Evolutionary conservation across 92 coral and sea anemone species (phyloP), one percentile per base, ranked within the genome.

Genomic region (Heteractis magnifica): DNA sequence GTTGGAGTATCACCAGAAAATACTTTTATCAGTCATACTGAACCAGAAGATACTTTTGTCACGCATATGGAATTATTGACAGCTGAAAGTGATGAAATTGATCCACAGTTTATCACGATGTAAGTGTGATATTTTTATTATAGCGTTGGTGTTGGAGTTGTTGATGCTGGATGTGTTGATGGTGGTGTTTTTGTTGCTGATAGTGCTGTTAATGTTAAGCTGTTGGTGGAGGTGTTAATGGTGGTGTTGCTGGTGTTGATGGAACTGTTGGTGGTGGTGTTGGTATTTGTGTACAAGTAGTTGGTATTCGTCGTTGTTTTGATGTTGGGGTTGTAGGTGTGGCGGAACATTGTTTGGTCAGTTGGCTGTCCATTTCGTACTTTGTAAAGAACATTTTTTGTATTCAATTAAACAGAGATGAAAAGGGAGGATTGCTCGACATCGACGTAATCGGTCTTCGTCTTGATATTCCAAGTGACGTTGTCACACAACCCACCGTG

Each of bases 291-390:
- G 55, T 60, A 5, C 58, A 76, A 10, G 83, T 86, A n/a, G n/a
- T n/a, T n/a, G n/a, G n/a, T n/a, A n/a, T n/a, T n/a, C n/a, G n/a
- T n/a, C n/a, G n/a, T n/a, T n/a, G n/a, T n/a, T n/a, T n/a, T n/a
- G n/a, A n/a, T n/a, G n/a, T n/a, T n/a, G n/a, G n/a, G n/a, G n/a
- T n/a, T n/a, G n/a, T n/a, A n/a, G n/a, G n/a, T n/a, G n/a, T n/a
- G n/a, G n/a, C n/a, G 10, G 75, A 90, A 79, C 91, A 87, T 16
- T 84, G 93, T 59, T 59, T 21, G 1, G 83, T 90, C 41, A 83
- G 83, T 87, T 23, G 71, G 18, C 6, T 0, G 77, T 80, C 73
- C 49, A 68, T 84, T 26, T 12, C 55, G 20, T 8, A 53, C 15
- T 34, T 87, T 56, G n/a, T 34, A 48, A 3, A 10, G 7, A n/a